A percentile compares a stretch with the other conserved stretches of the same genome.
Conservation (phyloP, 2,113 vertebrate species). For the Clarias batrachus region DNA sequence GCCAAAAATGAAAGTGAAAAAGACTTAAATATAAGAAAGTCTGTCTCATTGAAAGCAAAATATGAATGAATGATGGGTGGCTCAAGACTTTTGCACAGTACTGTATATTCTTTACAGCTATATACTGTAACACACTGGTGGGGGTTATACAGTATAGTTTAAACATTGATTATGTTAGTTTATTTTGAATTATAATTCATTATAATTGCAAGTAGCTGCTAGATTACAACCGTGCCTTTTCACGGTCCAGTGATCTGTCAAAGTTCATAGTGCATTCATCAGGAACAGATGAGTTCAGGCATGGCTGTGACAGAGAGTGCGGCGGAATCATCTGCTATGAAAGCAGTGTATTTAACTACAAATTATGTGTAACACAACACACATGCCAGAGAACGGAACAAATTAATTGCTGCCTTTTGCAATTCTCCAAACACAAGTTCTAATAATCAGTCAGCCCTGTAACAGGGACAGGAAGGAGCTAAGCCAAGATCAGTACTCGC, state of each 20-base stretch:
- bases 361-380: slow-evolving; percentile 15
- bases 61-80: too few species aligned
- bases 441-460: slow-evolving; percentile 17
- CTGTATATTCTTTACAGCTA: too few species aligned
- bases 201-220: background rate
- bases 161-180: background rate
- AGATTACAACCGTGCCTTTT: background rate
- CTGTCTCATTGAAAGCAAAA: too few species aligned
- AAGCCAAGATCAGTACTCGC: slow-evolving; percentile 2
- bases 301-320: background rate
- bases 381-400: slow-evolving; percentile 22
- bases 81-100: too few species aligned
- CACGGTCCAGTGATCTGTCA: background rate
- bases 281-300: slow-evolving; percentile 5
- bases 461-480: slow-evolving; percentile 12
- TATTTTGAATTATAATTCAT: background rate
- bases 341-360: background rate
- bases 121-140: background rate
- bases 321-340: slow-evolving; percentile 3
- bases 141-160: background rate
- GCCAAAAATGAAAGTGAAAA: too few species aligned
- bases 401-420: slow-evolving; percentile 28
- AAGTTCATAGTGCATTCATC: slow-evolving; percentile 16
- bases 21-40: too few species aligned
- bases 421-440: slow-evolving; percentile 17